Base-by-base conservation (phyloP, 2,888 invertebrate species). In the Schizotus pectinicornis region DNA sequence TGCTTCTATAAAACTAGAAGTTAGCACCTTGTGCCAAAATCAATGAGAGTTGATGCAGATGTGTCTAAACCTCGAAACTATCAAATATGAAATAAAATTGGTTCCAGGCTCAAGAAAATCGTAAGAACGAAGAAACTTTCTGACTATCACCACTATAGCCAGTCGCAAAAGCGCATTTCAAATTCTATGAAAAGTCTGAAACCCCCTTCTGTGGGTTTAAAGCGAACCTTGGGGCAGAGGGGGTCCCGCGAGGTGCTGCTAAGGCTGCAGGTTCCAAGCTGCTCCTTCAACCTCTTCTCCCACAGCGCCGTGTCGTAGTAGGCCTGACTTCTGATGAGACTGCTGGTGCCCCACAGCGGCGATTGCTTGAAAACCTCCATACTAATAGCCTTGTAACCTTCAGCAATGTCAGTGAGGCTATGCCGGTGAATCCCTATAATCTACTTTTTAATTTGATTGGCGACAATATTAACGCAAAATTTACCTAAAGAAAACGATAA, bases 261-360 rank as follows among this genome's bases (percentile, higher is more conserved):
- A 22, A 92, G 80, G 35, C 83, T 82, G 60, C 79, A 80, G 57
- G 88, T 86, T 0, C 86, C 86, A 31, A 90, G 80, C 66, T 87
- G 82, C 55, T 86, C 84, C 75, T 86, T 85, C 41, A 95, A 79
- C 73, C 94, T 81, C 58, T 85, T 81, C 77, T 94, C 92, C 92
- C 94, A 95, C 8, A 89, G 82, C 0, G 84, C 84, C 0, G 94
- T 92, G 75, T 95, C 92, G 78, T 96, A 95, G 80, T 94, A 95
- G 0, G 94, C 88, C 75, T 95, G 94, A 56, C 86, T 88, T 87
- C 89, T 90, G n/a, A 94, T 86, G 46, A 94, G 82, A 56, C 87
- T 86, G 33, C 90, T 87, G 0, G 91, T 88, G 8, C 93, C 92
- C 79, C 83, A 78, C 45, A 89, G 75, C 7, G 85, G 76, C 59